phyloP scores from a whole-genome alignment of 2,888 invertebrate genomes.

The Troides oblongomaculatus region DNA sequence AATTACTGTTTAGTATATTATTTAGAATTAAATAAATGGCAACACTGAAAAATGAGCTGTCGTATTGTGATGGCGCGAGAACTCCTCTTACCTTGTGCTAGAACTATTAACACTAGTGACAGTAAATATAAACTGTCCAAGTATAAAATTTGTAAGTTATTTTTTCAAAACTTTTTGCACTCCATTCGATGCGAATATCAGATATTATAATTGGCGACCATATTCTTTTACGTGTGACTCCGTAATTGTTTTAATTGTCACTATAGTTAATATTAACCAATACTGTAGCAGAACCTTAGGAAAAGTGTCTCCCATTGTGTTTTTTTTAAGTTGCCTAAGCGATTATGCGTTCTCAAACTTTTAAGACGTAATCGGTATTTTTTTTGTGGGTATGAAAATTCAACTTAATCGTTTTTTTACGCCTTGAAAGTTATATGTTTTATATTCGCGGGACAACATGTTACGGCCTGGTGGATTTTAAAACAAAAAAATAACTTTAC shows the following conservation, averaged over 20 bases:
- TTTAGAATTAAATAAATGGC: not conserved
- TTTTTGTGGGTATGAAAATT: not conserved
- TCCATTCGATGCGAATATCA: slow-evolving; percentile 8
- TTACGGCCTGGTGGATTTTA: slow-evolving; percentile 42
- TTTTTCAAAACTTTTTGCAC: not conserved
- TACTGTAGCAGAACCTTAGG: slow-evolving; percentile 28
- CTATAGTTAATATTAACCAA: slow-evolving; percentile 34
- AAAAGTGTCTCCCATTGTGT: slow-evolving; percentile 30
- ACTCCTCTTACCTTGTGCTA: slow-evolving; percentile 31
- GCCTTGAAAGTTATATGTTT: slow-evolving; percentile 35
- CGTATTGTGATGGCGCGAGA: slow-evolving; percentile 25
- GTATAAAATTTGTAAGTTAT: slow-evolving; percentile 6
- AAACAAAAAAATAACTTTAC: slow-evolving; percentile 32
- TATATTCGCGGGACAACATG: slow-evolving; percentile 38
- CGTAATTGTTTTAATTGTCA: slow-evolving; percentile 28
- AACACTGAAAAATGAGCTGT: slow-evolving; percentile 17
- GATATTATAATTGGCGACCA: slow-evolving; percentile 16
- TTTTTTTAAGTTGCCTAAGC: slow-evolving; percentile 31
- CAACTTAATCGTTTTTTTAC: slow-evolving; percentile 25
- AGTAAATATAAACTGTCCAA: slow-evolving; percentile 10
- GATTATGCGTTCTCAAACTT: slow-evolving; percentile 34
- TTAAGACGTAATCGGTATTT: slow-evolving; percentile 38
- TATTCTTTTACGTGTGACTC: slow-evolving; percentile 22
- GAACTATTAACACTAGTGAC: slow-evolving; percentile 35
- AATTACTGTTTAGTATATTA: not conserved